Percentiles rank a stretch among this genome's conserved stretches.
These are phyloP conservation scores for Strix uralensis DNA, from an alignment of 2,113 vertebrate species.

Conservation along the genomic window DNA sequence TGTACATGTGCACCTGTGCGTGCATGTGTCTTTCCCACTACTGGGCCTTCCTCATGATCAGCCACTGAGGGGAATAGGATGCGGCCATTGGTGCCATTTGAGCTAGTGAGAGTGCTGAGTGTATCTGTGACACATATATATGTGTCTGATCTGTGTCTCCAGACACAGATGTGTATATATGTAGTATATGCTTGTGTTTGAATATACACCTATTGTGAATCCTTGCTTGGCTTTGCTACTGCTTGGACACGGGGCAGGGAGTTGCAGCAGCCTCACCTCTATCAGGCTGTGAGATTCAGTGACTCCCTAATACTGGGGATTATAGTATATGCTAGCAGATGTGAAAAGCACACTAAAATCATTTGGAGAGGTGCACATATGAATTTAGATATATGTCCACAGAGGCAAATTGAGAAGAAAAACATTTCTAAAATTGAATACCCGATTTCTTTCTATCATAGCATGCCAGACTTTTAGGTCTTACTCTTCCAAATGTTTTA, in stretches of 20 bases:
- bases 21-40: neutral
- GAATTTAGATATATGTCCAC: neutral
- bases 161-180: neutral
- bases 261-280: neutral
- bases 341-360: neutral
- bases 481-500: neutral
- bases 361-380: neutral
- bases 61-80: neutral
- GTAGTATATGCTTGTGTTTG: neutral
- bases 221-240: neutral
- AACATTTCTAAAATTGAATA: neutral
- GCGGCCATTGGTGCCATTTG: neutral
- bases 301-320: neutral
- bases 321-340: neutral
- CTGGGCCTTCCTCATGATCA: neutral
- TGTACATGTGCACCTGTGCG: fast-evolving
- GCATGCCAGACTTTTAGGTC: neutral
- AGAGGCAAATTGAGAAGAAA: neutral
- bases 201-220: neutral
- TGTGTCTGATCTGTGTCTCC: neutral
- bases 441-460: neutral
- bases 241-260: neutral
- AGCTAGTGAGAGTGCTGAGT: neutral
- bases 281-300: neutral
- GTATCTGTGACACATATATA: neutral